Percentiles rank a stretch among this genome's conserved stretches.
These are phyloP conservation scores for Ibycter americanus DNA, from an alignment of 2,797 vertebrate genomes.

Conservation along the genomic window DNA sequence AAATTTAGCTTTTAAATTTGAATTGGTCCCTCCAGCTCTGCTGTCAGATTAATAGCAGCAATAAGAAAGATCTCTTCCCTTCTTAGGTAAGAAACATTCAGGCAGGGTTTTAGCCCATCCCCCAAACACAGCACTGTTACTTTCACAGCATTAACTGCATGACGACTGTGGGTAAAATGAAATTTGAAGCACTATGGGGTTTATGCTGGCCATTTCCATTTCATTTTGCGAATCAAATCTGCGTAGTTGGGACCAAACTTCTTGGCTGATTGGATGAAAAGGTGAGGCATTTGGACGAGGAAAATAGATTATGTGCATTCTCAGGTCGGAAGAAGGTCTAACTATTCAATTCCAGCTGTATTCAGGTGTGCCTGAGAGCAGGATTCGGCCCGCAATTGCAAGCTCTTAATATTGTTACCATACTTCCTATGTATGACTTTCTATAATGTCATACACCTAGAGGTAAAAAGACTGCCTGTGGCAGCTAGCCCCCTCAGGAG, in stretches of 20 bases:
- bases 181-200: not conserved
- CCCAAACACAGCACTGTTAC: not conserved
- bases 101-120: not conserved
- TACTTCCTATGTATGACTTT: not conserved
- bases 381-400: not conserved
- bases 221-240: not conserved
- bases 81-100: constrained; percentile 41
- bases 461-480: not conserved
- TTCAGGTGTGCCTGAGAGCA: not conserved
- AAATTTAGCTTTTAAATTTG: constrained; percentile 54
- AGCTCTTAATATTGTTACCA: not conserved
- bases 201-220: not conserved
- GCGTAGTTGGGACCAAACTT: not conserved
- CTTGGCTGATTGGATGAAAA: not conserved
- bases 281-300: not conserved
- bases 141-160: constrained; percentile 12
- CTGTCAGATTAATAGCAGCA: constrained; percentile 57
- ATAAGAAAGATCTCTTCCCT: constrained; percentile 46
- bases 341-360: not conserved
- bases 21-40: constrained; percentile 56
- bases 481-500: not conserved
- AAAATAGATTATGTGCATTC: not conserved
- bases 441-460: not conserved
- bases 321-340: not conserved
- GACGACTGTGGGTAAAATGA: not conserved